A percentile compares a stretch with the other conserved stretches of the same genome.
Evolutionary conservation across 2,113 vertebrate genomes (phyloP).

Genomic region (Phasianus colchicus): DNA sequence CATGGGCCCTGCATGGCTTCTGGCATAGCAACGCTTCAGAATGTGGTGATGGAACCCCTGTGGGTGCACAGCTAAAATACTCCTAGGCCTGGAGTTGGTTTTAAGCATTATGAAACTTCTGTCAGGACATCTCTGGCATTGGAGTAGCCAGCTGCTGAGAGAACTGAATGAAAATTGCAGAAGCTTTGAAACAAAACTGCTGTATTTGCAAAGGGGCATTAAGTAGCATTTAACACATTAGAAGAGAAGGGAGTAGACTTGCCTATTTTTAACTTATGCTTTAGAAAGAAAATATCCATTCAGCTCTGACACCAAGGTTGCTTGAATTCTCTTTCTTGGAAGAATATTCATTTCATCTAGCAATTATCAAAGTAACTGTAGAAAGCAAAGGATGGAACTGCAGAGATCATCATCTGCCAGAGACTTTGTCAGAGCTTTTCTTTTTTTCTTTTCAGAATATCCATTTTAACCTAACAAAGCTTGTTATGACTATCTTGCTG

Average conservation of each 20-base stretch:
- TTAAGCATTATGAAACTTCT: not conserved
- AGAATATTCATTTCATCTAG: not conserved
- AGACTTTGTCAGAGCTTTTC: not conserved
- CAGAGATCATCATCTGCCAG: not conserved
- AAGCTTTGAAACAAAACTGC: not conserved
- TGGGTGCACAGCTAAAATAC: not conserved
- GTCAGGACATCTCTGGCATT: accelerated
- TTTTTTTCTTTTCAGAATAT: not conserved
- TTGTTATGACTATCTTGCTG: not conserved
- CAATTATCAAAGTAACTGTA: not conserved
- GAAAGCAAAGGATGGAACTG: not conserved
- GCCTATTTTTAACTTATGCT: not conserved
- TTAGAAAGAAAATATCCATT: not conserved
- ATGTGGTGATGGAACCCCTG: no score
- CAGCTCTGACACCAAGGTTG: no score
- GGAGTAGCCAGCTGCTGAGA: not conserved
- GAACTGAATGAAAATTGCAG: not conserved
- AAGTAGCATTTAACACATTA: accelerated
- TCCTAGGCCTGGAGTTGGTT: not conserved
- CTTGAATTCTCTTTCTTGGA: no score
- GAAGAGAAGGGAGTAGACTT: not conserved
- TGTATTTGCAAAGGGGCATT: not conserved
- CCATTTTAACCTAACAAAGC: not conserved
- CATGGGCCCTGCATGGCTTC: accelerated
- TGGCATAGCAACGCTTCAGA: accelerated